phyloP scores from a whole-genome alignment of 2,797 vertebrate genomes.

The Esox lucius region DNA sequence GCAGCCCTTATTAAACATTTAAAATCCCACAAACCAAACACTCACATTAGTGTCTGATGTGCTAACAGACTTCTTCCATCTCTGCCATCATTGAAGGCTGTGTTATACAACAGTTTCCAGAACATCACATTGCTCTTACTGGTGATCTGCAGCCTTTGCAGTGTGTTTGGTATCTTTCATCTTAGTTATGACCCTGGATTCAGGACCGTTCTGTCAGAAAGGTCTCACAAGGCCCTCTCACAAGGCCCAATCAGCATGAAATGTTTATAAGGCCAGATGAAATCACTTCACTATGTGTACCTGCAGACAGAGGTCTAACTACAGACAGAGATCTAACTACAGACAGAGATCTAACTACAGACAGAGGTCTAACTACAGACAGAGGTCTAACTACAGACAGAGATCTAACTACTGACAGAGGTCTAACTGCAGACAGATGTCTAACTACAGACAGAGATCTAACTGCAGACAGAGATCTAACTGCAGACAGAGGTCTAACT shows the following conservation, averaged over 20 bases:
- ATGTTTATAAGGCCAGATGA: not conserved
- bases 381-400: no score
- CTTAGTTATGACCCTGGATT: not conserved
- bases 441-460: no score
- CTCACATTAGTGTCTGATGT: not conserved
- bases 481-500: no score
- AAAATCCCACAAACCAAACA: not conserved
- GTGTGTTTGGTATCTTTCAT: constrained; percentile 1
- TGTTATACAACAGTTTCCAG: not conserved
- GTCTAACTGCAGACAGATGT: no score
- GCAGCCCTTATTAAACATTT: not conserved
- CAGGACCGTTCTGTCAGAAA: not conserved
- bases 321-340: no score
- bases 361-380: no score
- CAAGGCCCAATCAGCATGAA: not conserved
- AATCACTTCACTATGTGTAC: not conserved
- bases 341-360: no score
- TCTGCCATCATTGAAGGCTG: not conserved
- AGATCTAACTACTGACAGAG: no score
- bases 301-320: not conserved
- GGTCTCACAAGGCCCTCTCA: not conserved
- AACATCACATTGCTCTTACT: not conserved
- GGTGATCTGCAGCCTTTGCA: not conserved
- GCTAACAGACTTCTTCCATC: not conserved
- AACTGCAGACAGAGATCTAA: no score